phyloP scores from a whole-genome alignment of 2,797 vertebrate genomes.

The Phylloscopus collybita region DNA sequence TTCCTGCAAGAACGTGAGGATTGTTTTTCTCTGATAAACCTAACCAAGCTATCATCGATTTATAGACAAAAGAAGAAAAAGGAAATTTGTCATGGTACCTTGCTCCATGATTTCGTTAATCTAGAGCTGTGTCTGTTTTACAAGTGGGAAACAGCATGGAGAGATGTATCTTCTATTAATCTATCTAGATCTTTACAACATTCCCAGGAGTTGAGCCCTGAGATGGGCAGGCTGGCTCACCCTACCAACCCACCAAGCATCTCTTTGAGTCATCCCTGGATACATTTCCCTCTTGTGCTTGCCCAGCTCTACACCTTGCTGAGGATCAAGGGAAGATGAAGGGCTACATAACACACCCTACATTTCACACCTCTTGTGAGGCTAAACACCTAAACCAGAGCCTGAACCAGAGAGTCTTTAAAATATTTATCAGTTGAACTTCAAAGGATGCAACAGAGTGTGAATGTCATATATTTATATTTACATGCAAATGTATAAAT shows the following conservation, averaged over 20 bases:
- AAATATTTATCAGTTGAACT: background rate
- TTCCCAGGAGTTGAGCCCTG: background rate
- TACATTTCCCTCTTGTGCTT: accelerated
- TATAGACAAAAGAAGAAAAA: background rate
- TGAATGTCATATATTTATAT: background rate
- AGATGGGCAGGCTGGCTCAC: background rate
- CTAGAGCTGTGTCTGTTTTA: background rate
- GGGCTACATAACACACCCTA: background rate
- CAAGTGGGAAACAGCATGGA: background rate
- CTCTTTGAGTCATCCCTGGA: background rate
- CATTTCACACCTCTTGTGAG: background rate
- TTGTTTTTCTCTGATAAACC: background rate
- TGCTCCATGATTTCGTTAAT: background rate
- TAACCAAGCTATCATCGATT: background rate
- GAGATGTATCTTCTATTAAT: accelerated
- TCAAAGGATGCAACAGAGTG: background rate
- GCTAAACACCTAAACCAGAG: background rate
- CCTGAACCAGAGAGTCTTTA: background rate
- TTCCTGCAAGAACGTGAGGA: background rate
- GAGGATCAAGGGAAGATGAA: background rate
- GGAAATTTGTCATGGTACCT: background rate
- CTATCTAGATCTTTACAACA: no score
- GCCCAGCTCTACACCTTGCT: background rate
- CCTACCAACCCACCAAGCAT: accelerated
- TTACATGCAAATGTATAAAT: background rate